phyloP scores from a whole-genome alignment of 2,888 invertebrate genomes.

The Caenorhabditis drosophilae region DNA sequence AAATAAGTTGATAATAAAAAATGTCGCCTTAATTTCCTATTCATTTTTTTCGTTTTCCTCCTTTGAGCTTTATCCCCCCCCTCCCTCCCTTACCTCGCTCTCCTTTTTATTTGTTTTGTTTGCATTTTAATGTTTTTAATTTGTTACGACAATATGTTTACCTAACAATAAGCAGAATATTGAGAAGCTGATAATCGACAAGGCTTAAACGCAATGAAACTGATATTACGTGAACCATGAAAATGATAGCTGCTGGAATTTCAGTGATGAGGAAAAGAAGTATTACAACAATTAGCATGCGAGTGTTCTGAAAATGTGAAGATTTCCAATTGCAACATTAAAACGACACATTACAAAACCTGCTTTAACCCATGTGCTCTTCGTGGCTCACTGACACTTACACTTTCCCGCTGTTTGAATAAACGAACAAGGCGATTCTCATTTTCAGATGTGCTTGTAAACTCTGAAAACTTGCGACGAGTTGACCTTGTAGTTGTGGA shows the following conservation, averaged over 20 bases:
- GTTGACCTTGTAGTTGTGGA: slow-evolving; percentile 28
- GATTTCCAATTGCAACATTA: no score
- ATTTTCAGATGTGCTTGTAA: slow-evolving; percentile 31
- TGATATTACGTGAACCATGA: slow-evolving; percentile 62
- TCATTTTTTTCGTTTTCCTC: no score
- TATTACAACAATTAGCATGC: slow-evolving; percentile 72
- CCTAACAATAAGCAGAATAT: slow-evolving; percentile 62
- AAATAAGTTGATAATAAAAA: not conserved
- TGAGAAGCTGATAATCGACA: slow-evolving; percentile 59
- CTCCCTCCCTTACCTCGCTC: no score
- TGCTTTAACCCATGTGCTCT: slow-evolving; percentile 63
- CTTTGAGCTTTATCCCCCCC: no score
- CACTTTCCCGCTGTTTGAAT: slow-evolving; percentile 46
- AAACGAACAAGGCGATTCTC: slow-evolving; percentile 37
- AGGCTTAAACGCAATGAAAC: slow-evolving; percentile 55
- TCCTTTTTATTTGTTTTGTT: no score
- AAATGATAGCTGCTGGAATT: slow-evolving; percentile 70
- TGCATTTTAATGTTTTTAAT: no score
- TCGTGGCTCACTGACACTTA: slow-evolving; percentile 58
- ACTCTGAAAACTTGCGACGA: slow-evolving; percentile 35
- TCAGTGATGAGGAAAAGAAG: slow-evolving; percentile 45
- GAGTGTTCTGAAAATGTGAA: slow-evolving; percentile 74
- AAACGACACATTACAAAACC: no score
- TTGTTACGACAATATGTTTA: no score
- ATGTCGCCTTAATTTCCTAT: not conserved